phyloP scores from a whole-genome alignment of 37 sponge, comb jelly and placozoan genomes.

The Ianthella basta region DNA sequence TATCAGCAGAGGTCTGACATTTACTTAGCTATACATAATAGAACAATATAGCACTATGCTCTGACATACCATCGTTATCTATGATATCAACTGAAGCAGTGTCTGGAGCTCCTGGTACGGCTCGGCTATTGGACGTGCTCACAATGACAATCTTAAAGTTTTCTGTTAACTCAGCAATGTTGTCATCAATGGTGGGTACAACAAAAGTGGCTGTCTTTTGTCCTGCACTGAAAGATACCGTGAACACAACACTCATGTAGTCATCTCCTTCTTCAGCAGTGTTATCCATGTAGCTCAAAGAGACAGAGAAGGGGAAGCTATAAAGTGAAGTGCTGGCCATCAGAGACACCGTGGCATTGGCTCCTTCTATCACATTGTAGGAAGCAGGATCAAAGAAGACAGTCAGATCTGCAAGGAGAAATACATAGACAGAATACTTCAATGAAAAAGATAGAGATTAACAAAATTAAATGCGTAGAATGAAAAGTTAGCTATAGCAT shows the following conservation, averaged over 20 bases:
- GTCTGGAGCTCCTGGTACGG: not conserved
- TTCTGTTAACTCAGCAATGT: not conserved
- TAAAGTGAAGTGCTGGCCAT: not conserved
- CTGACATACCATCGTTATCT: slow-evolving; percentile 31
- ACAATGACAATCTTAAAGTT: not conserved
- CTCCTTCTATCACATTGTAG: not conserved
- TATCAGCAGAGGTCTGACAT: too few species aligned
- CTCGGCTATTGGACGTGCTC: not conserved
- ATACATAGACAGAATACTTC: not conserved
- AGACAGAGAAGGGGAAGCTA: slow-evolving; percentile 6
- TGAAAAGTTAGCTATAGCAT: too few species aligned
- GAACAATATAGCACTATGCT: too few species aligned
- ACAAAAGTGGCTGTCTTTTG: not conserved
- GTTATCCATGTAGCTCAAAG: not conserved
- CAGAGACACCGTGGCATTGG: not conserved
- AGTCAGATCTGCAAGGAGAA: not conserved
- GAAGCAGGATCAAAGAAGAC: not conserved
- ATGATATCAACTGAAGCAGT: not conserved
- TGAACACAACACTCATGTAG: not conserved
- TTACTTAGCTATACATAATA: too few species aligned
- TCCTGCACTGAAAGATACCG: not conserved
- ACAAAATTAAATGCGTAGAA: too few species aligned
- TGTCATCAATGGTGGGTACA: slow-evolving; percentile 13
- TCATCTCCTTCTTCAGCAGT: slow-evolving; percentile 3
- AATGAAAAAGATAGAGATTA: too few species aligned